Base-by-base conservation (phyloP, 2,888 invertebrate genomes). In the Ormia ochracea region DNA sequence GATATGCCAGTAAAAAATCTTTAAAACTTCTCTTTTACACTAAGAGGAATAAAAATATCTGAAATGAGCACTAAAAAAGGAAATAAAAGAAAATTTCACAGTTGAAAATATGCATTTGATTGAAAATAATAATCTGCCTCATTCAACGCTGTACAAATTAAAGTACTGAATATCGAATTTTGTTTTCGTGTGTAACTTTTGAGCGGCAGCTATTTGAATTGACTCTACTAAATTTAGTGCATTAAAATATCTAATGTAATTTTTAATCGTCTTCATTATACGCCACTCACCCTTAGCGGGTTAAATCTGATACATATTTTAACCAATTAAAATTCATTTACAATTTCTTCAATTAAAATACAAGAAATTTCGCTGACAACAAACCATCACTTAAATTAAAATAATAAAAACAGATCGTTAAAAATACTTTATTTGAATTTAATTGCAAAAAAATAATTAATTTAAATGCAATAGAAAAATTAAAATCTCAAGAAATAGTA, bases 241-340 rank as follows among this genome's bases (percentile, higher is more conserved):
- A n/a, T n/a, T n/a, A n/a, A n/a, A n/a, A n/a, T n/a, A n/a, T n/a
- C n/a, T n/a, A n/a, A n/a, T n/a, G n/a, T n/a, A n/a, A n/a, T n/a
- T n/a, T n/a, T n/a, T 28, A 3, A 28, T 6, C 3, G 28, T 28
- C 6, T 28, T 28, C 6, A 6, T 38, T 1, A 14, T n/a, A 2
- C 41, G 7, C 14, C 21, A 36, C 21, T 38, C n/a, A 0, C 36
- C 9, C 14, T 4, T 7, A n/a, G 4, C n/a, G 21, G 56, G 28
- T 61, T 31, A 43, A 61, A 1, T 43, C 5, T 28, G 2, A 19
- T 19, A 2, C 6, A 61, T 17, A 3, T 45, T 38, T 38, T 17
- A 17, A 36, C 9, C 36, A 65, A 73, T 56, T 65, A 56, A 70
- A 59, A 70, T 70, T 50, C 59, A 50, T 50, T n/a, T 21, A n/a